Conservation (phyloP, 2,797 vertebrate genomes). For the Nyctibius grandis region DNA sequence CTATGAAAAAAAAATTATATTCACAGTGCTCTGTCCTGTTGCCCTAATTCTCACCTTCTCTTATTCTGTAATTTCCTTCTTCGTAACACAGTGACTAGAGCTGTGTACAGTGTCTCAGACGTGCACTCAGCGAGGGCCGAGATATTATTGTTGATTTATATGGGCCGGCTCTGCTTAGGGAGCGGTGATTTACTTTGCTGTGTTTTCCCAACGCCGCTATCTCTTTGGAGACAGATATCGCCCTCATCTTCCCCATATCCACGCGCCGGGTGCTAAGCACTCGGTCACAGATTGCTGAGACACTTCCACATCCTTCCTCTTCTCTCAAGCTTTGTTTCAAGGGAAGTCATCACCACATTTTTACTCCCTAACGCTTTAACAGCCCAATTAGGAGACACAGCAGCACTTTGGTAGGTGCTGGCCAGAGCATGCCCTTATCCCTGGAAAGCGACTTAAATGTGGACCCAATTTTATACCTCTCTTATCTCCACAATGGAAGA, state of each 20-base stretch:
- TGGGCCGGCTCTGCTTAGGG: constrained; percentile 9
- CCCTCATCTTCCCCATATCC: constrained; percentile 13
- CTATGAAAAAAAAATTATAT: not conserved
- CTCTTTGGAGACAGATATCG: constrained; percentile 38
- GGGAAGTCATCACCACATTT: not conserved
- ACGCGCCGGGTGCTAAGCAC: constrained; percentile 7
- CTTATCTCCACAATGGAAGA: not conserved
- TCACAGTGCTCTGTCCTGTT: constrained; percentile 36
- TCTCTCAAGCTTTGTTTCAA: constrained; percentile 7
- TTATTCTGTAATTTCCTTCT: constrained; percentile 62
- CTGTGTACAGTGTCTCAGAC: constrained; percentile 36
- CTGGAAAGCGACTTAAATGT: not conserved
- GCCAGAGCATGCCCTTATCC: not conserved
- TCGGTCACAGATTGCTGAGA: not conserved
- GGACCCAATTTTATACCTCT: not conserved
- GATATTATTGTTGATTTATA: constrained; percentile 65
- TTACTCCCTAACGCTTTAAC: not conserved
- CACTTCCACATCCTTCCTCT: not conserved
- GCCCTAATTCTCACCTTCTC: constrained; percentile 66
- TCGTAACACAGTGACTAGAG: constrained; percentile 11
- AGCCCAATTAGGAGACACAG: constrained; percentile 21
- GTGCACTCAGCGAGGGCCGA: constrained; percentile 14
- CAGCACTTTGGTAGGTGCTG: not conserved
- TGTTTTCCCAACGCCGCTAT: constrained; percentile 46
- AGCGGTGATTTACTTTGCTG: constrained; percentile 34